Evolutionary conservation across 2,797 vertebrate genomes (phyloP).

Genomic region (Rhynchotus rufescens): DNA sequence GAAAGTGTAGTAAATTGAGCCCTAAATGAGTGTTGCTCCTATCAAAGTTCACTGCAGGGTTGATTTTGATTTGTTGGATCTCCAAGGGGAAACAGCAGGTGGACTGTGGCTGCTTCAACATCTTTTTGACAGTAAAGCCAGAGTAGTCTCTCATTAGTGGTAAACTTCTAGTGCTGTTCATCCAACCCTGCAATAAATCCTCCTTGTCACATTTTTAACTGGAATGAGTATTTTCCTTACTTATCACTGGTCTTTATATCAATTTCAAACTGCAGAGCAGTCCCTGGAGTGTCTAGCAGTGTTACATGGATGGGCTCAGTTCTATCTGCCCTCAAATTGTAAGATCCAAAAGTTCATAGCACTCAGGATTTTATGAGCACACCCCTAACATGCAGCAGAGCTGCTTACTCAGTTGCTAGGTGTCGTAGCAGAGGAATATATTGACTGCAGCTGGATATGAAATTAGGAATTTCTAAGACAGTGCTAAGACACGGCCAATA

Average conservation of each 20-base stretch:
- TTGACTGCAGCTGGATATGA: not conserved
- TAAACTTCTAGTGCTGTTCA: not conserved
- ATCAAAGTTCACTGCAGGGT: not conserved
- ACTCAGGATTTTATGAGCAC: slow-evolving; percentile 18
- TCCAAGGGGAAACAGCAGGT: not conserved
- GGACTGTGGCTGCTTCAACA: not conserved
- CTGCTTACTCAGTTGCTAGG: not conserved
- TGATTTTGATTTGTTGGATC: not conserved
- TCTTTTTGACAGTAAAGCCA: slow-evolving; percentile 23
- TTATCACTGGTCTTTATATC: not conserved
- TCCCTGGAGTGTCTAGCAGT: not conserved
- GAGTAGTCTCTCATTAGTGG: slow-evolving; percentile 3
- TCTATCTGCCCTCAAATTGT: not conserved
- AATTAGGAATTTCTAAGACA: not conserved
- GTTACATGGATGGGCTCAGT: not conserved
- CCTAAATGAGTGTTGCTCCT: not conserved
- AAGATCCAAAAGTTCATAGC: not conserved
- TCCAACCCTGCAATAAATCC: not conserved
- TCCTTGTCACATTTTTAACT: not conserved
- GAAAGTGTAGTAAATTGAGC: not conserved
- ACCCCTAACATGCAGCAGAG: not conserved
- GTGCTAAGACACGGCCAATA: not conserved
- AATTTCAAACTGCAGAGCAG: not conserved
- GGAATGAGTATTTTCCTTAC: slow-evolving; percentile 13
- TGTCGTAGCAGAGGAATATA: slow-evolving; percentile 31